phyloP scores from a whole-genome alignment of 2,113 vertebrate genomes.

The Myiozetetes cayanensis region DNA sequence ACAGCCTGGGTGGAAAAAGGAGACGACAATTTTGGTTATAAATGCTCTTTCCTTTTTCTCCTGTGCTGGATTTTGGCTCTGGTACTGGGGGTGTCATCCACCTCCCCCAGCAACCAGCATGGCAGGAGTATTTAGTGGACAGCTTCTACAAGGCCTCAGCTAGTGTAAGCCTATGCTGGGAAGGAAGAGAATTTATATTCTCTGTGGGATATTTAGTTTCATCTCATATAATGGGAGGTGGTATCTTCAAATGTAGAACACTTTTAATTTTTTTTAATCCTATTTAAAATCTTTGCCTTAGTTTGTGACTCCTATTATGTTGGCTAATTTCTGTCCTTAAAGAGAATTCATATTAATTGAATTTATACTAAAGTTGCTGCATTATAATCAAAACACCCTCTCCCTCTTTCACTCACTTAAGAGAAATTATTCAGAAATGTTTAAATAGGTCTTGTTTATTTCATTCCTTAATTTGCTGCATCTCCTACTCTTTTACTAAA shows the following conservation, averaged over 20 bases:
- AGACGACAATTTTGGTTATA: not conserved
- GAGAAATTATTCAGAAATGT: not conserved
- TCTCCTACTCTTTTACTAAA: not conserved
- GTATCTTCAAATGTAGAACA: not conserved
- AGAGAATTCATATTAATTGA: not conserved
- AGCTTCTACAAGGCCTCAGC: not conserved
- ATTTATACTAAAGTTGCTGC: not conserved
- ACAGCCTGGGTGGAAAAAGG: not conserved
- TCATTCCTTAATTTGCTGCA: not conserved
- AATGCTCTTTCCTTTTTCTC: not conserved
- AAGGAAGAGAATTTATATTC: not conserved
- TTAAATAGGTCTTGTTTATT: not conserved
- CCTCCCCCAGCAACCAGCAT: accelerated
- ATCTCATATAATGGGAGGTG: not conserved
- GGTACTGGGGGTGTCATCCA: not conserved
- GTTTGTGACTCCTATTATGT: not conserved
- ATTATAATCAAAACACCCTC: not conserved
- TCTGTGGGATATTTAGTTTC: not conserved
- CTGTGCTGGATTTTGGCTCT: not conserved
- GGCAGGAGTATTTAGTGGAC: not conserved
- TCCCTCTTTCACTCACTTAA: not conserved
- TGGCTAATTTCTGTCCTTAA: not conserved
- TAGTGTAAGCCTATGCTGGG: not conserved
- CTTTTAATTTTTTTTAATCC: not conserved
- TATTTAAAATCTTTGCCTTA: not conserved